Percentiles rank a stretch among this genome's conserved stretches.
Conservation (phyloP, 2,888 invertebrate species). For the Gerosis bhagava region DNA sequence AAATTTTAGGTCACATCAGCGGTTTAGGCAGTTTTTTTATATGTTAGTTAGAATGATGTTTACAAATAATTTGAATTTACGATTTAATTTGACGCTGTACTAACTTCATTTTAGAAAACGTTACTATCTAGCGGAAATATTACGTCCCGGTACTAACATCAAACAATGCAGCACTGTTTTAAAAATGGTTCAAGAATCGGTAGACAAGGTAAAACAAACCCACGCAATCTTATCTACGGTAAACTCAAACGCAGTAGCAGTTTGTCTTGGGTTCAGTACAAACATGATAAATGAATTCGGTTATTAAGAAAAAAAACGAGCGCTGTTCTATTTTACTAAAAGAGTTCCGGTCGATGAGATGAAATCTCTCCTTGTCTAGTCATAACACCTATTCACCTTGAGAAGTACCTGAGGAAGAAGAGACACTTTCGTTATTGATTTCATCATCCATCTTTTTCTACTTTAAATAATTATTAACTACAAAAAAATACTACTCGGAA, state of each 20-base stretch:
- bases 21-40: too few species aligned
- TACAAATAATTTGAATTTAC: too few species aligned
- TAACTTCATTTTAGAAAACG: too few species aligned
- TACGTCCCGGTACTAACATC: constrained; percentile 52
- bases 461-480: constrained; percentile 29
- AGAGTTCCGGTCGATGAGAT: constrained; percentile 75
- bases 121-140: constrained; percentile 50
- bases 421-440: constrained; percentile 71
- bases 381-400: constrained; percentile 80
- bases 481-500: constrained; percentile 17
- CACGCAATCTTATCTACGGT: constrained; percentile 74
- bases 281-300: constrained; percentile 80
- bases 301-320: constrained; percentile 76
- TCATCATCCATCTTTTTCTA: constrained; percentile 29
- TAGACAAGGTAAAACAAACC: constrained; percentile 77
- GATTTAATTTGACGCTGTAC: too few species aligned
- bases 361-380: constrained; percentile 72
- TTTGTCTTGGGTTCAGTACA: constrained; percentile 77
- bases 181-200: constrained; percentile 72
- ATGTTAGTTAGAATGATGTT: too few species aligned
- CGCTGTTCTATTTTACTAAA: constrained; percentile 73
- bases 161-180: constrained; percentile 75
- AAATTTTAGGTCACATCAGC: too few species aligned
- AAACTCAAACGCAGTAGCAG: constrained; percentile 80
- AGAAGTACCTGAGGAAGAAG: constrained; percentile 81